Evolutionary conservation across 2,113 vertebrate species (phyloP), one percentile per base, ranked within the genome.

Genomic region (Amblyornis subalaris): DNA sequence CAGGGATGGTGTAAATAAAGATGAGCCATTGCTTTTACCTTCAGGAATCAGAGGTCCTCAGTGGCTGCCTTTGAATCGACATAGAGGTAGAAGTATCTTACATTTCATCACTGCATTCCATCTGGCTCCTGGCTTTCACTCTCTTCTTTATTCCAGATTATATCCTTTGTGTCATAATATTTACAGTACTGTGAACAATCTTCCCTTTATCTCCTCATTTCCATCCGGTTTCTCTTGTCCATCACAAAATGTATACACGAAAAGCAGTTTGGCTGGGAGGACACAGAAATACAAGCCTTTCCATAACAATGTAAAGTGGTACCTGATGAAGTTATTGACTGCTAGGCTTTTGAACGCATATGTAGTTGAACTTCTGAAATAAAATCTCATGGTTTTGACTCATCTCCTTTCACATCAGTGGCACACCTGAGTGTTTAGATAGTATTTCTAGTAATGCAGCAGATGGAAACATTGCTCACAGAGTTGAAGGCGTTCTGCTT

Each of bases 181-280:
- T 96, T 92, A 80, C 47, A 45, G 55, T 85, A 80, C 75, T 70
- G 33, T 61, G 57, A 95, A 82, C 20, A 92, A 50, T n/a, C 26
- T 93, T 89, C 73, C 19, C 11, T 67, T 72, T 73, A 60, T 77
- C 48, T 71, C 21, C 47, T 55, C 35, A 62, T 93, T 95, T 96
- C 45, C 78, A 89, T 93, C 14, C 58, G 35, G 14, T 91, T 96
- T 96, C 36, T 86, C 76, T 84, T 92, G 72, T 85, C 70, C 78
- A 69, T 90, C 70, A 60, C 29, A 53, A 89, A 94, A 91, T 76
- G 60, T 85, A 36, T 93, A 62, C 26, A 69, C 48, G 53, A 64
- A 67, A 93, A 89, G 42, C 11, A 36, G 69, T 79, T 73, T 70
- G 12, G 44, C 64, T 48, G 35, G 40, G 47, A 75, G 24, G 26